Conservation (phyloP, 1,140 invertebrate genomes). For the Euura saliciscinereae region DNA sequence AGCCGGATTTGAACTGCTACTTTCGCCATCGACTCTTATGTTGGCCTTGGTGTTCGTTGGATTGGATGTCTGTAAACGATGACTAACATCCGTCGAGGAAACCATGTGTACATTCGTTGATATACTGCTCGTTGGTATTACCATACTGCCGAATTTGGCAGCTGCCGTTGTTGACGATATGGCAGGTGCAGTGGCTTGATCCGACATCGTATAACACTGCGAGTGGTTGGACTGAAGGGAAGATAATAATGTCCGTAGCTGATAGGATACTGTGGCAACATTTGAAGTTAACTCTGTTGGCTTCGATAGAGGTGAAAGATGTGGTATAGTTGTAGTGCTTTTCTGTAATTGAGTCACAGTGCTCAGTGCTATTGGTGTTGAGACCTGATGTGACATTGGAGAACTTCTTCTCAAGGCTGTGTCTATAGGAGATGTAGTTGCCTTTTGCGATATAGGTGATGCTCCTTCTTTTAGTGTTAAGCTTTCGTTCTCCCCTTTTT, state of each 20-base stretch:
- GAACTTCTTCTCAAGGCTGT: conserved; percentile 29
- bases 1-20: conserved; percentile 40
- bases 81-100: neutral
- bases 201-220: conserved; percentile 40
- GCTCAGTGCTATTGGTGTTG: conserved; percentile 31
- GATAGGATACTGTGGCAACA: conserved; percentile 72
- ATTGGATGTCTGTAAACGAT: neutral
- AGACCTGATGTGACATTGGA: conserved; percentile 22
- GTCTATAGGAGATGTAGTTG: conserved; percentile 19
- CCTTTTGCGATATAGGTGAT: conserved; percentile 24
- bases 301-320: conserved; percentile 72
- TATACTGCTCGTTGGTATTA: conserved; percentile 38
- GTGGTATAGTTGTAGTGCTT: conserved; percentile 62
- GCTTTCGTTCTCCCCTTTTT: conserved; percentile 30
- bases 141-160: conserved; percentile 31
- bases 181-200: conserved; percentile 52
- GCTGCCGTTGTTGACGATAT: conserved; percentile 64
- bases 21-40: conserved; percentile 50
- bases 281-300: conserved; percentile 73
- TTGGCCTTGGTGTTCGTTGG: conserved; percentile 24
- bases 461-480: conserved; percentile 25
- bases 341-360: conserved; percentile 48
- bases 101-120: conserved; percentile 15
- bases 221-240: conserved; percentile 51
- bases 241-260: conserved; percentile 61